phyloP scores from a whole-genome alignment of 1,140 invertebrate genomes.

The Eriosoma lanigerum region DNA sequence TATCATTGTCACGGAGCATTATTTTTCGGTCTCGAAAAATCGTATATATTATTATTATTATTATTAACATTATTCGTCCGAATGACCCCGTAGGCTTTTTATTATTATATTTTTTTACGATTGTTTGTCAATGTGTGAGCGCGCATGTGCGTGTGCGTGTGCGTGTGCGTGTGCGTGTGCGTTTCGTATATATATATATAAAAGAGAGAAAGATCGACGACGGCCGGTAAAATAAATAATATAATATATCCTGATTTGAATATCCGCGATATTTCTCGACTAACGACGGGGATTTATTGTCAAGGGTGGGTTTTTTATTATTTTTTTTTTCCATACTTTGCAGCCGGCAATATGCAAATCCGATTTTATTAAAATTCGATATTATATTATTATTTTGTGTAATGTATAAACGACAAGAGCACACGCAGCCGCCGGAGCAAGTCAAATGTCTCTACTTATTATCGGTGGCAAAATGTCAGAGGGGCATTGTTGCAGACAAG shows the following conservation, averaged over 20 bases:
- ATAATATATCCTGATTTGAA: slow-evolving; percentile 22
- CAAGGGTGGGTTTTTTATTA: slow-evolving; percentile 18
- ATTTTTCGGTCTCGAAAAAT: slow-evolving; percentile 33
- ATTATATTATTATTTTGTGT: slow-evolving; percentile 16
- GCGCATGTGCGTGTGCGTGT: not conserved
- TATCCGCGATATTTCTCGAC: slow-evolving; percentile 19
- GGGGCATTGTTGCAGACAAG: not conserved
- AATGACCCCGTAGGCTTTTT: slow-evolving; percentile 35
- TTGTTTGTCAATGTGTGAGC: not conserved
- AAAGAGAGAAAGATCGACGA: slow-evolving; percentile 18
- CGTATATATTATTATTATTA: slow-evolving; percentile 19
- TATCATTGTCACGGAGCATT: slow-evolving; percentile 34
- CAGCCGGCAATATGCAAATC: slow-evolving; percentile 44
- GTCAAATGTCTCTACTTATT: slow-evolving; percentile 17
- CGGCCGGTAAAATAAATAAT: not conserved
- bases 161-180: too few species aligned
- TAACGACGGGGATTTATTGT: slow-evolving; percentile 41
- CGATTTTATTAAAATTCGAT: slow-evolving; percentile 42
- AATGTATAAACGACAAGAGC: slow-evolving; percentile 23
- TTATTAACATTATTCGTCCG: slow-evolving; percentile 17
- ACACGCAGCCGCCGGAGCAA: slow-evolving; percentile 11
- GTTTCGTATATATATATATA: too few species aligned
- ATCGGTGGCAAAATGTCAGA: not conserved
- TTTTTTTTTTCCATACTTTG: slow-evolving; percentile 11
- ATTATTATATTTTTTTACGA: not conserved